A percentile compares a stretch with the other conserved stretches of the same genome.
Evolutionary conservation across 2,797 vertebrate species (phyloP).

Genomic region (Chelon auratus): DNA sequence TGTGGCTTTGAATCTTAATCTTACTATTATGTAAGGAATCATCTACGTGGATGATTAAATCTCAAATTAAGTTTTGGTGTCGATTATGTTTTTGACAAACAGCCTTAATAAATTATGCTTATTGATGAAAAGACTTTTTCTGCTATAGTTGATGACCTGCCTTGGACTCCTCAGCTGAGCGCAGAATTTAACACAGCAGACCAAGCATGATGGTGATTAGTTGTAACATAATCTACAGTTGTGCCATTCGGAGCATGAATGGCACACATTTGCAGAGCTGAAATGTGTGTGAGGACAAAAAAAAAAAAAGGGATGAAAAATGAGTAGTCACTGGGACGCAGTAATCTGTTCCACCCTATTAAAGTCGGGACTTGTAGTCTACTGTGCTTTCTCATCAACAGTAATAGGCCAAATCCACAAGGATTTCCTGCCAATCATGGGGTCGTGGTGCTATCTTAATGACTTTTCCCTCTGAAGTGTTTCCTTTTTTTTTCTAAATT

Average conservation of each 20-base stretch:
- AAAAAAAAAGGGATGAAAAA: conserved; percentile 20
- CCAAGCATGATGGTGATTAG: conserved; percentile 28
- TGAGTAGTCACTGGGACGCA: conserved; percentile 24
- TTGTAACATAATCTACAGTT: conserved; percentile 42
- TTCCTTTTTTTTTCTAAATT: conserved; percentile 26
- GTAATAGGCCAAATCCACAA: conserved; percentile 62
- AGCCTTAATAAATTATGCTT: neutral
- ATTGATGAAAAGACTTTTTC: conserved; percentile 1
- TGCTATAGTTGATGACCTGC: neutral
- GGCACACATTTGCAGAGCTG: neutral
- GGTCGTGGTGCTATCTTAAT: conserved; percentile 41
- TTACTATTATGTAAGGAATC: conserved; percentile 49
- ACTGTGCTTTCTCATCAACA: conserved; percentile 50
- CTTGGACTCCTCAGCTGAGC: conserved; percentile 8
- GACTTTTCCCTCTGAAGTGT: conserved; percentile 52
- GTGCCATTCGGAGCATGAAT: conserved; percentile 17
- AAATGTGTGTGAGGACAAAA: conserved; percentile 4
- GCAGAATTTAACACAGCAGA: conserved; percentile 20
- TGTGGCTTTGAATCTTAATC: conserved; percentile 44
- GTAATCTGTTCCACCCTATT: conserved; percentile 51
- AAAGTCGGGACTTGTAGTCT: conserved; percentile 25
- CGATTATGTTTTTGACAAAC: neutral
- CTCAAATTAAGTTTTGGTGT: conserved; percentile 14
- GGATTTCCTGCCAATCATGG: conserved; percentile 61
- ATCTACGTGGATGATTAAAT: conserved; percentile 46